Conservation (phyloP, 1,140 invertebrate species). For the Drosophila subpulchrella region DNA sequence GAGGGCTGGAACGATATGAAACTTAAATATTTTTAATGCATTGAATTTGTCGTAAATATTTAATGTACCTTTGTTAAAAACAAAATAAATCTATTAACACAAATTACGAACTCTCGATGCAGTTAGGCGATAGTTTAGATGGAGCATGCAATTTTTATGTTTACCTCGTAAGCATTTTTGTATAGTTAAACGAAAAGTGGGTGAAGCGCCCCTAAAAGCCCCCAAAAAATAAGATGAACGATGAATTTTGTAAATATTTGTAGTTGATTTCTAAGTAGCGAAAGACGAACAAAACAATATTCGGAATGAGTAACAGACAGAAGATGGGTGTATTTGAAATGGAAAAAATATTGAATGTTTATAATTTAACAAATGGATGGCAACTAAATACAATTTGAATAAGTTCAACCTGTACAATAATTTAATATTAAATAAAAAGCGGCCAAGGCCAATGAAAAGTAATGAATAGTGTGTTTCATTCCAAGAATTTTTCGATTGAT, state of each 20-base stretch:
- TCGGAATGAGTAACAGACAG: conserved; percentile 4
- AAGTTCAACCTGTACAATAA: conserved; percentile 83
- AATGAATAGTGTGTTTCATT: not conserved
- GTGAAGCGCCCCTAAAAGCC: conserved; percentile 8
- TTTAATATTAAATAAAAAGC: conserved; percentile 79
- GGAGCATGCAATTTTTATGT: conserved; percentile 71
- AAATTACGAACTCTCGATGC: conserved; percentile 58
- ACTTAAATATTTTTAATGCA: conserved; percentile 82
- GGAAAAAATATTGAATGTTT: conserved; percentile 66
- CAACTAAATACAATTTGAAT: conserved; percentile 82
- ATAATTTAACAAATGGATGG: conserved; percentile 71
- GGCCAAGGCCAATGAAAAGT: conserved; percentile 59
- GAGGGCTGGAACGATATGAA: conserved; percentile 24
- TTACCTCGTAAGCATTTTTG: conserved; percentile 75
- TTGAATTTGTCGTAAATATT: conserved; percentile 83
- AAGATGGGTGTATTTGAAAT: conserved; percentile 3
- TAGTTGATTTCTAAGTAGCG: conserved; percentile 82
- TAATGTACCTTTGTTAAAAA: conserved; percentile 84
- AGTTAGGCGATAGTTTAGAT: conserved; percentile 44
- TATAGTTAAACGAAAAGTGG: conserved; percentile 64
- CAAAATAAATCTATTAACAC: conserved; percentile 76
- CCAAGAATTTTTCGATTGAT: conserved; percentile 9
- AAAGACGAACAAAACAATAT: conserved; percentile 46
- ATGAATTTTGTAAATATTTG: conserved; percentile 76
- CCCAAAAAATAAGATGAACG: not conserved